These are phyloP conservation scores for Leptothorax acervorum DNA, from an alignment of 2,888 invertebrate species.

Conservation along the genomic window DNA sequence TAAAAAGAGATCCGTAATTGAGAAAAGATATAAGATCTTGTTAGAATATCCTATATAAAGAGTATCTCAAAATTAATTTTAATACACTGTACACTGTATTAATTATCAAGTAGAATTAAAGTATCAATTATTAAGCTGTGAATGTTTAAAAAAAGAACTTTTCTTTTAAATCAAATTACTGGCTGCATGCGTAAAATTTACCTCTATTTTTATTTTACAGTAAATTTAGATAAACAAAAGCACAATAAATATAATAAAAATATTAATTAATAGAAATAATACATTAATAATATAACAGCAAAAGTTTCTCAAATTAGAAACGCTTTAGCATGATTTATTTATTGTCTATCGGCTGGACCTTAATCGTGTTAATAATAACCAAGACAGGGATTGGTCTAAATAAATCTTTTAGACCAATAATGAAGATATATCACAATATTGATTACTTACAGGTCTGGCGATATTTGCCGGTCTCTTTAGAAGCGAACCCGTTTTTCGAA, in stretches of 20 bases:
- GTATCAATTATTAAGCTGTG: neutral
- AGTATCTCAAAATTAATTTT: neutral
- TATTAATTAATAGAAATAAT: neutral
- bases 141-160: neutral
- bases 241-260: slow-evolving; percentile 22
- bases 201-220: neutral
- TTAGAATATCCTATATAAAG: neutral
- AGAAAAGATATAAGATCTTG: neutral
- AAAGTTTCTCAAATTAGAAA: neutral
- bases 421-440: neutral
- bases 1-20: neutral
- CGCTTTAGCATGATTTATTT: too few relatives aligned
- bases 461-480: slow-evolving; percentile 90
- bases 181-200: neutral
- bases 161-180: neutral
- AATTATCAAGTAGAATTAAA: neutral
- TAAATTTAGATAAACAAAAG: neutral
- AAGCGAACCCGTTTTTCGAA: slow-evolving; percentile 86
- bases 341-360: neutral
- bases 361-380: slow-evolving; percentile 7
- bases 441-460: slow-evolving; percentile 89
- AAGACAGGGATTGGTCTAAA: neutral
- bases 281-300: neutral
- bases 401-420: neutral
- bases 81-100: neutral